phyloP scores from a whole-genome alignment of 2,797 vertebrate species.

The Melopsittacus undulatus region DNA sequence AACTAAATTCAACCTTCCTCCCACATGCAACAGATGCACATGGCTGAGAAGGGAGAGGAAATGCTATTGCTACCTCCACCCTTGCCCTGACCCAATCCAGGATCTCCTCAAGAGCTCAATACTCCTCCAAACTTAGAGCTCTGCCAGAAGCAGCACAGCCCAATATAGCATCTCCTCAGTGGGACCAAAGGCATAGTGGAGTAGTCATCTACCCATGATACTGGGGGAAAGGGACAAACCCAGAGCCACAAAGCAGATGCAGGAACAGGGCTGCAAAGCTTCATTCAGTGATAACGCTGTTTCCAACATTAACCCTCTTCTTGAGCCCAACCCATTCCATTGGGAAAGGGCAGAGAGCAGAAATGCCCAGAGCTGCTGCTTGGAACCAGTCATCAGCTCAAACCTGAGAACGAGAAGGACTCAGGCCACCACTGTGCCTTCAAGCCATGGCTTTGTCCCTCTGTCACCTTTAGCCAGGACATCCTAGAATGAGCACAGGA shows the following conservation, averaged over 20 bases:
- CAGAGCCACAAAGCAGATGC: neutral
- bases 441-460: neutral
- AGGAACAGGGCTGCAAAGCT: neutral
- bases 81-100: neutral
- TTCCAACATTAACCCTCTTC: neutral
- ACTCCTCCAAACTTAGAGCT: neutral
- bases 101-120: neutral
- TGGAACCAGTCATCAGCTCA: neutral
- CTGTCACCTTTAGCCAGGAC: neutral
- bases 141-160: neutral
- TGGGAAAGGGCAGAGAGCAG: neutral
- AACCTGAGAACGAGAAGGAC: neutral
- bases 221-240: neutral
- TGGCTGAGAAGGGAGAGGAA: neutral
- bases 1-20: neutral
- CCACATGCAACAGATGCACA: neutral
- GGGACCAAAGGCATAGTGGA: neutral
- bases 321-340: accelerated
- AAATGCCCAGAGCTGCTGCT: accelerated
- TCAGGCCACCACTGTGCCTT: neutral
- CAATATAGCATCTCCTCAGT: neutral
- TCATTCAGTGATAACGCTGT: too few species aligned
- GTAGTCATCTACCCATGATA: accelerated
- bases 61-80: neutral
- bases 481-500: neutral